phyloP scores from a whole-genome alignment of 2,888 invertebrate genomes.

The Tryphoninae sp. region DNA sequence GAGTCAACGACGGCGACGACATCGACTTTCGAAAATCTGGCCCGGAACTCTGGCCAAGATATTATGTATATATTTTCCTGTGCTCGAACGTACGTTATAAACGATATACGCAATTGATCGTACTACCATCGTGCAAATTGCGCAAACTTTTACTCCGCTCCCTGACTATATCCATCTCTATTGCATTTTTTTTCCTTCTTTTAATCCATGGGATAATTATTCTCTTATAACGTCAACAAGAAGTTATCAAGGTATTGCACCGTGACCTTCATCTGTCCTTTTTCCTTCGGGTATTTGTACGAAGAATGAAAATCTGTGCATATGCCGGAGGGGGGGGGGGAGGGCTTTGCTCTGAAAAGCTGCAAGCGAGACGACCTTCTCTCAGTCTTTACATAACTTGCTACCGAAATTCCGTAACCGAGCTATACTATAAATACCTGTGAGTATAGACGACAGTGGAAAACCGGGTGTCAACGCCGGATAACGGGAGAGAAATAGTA shows the following conservation, averaged over 20 bases:
- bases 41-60: conserved; percentile 24
- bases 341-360: conserved; percentile 15
- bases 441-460: conserved; percentile 47
- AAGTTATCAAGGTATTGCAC: not conserved
- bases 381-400: conserved; percentile 63
- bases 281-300: not conserved
- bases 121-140: conserved; percentile 31
- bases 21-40: conserved; percentile 59
- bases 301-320: not conserved
- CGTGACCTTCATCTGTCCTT: not conserved
- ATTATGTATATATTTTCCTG: conserved; percentile 30
- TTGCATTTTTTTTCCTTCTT: not conserved
- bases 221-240: not conserved
- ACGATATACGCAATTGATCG: not conserved
- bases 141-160: conserved; percentile 17
- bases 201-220: not conserved
- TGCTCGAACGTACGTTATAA: conserved; percentile 32
- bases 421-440: conserved; percentile 62
- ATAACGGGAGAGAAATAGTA: conserved; percentile 9
- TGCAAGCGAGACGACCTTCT: conserved; percentile 54
- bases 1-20: conserved; percentile 64
- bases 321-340: not conserved
- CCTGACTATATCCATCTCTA: conserved; percentile 1
- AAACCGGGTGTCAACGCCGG: conserved; percentile 55
- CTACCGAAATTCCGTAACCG: conserved; percentile 49